Percentiles rank a stretch among this genome's conserved stretches.
phyloP scores from a whole-genome alignment of 2,113 vertebrate species.

The Rutilus rutilus region DNA sequence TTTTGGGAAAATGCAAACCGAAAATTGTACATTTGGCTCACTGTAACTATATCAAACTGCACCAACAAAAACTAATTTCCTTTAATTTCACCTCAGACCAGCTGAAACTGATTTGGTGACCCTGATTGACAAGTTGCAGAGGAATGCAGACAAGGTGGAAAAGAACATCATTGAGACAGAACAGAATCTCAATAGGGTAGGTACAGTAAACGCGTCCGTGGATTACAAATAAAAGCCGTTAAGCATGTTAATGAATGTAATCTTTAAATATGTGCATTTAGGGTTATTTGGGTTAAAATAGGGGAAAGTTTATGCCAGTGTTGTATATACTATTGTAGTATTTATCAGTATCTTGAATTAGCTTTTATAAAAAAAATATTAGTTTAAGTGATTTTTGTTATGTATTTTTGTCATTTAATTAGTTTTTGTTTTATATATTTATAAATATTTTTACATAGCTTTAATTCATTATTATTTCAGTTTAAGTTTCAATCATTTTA shows the following conservation, averaged over 20 bases:
- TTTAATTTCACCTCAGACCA: conserved; percentile 67
- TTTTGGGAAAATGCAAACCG: neutral
- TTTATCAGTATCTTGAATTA: neutral
- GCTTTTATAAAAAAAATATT: neutral
- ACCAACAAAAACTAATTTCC: neutral
- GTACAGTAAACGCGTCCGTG: neutral
- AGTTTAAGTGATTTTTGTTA: neutral
- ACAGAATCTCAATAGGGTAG: conserved; percentile 88
- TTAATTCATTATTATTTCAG: too few relatives aligned
- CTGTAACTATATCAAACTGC: neutral
- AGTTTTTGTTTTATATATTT: too few relatives aligned
- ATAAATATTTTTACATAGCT: too few relatives aligned
- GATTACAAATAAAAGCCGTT: neutral
- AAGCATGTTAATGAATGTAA: neutral
- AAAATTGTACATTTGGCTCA: neutral
- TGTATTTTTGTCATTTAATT: too few relatives aligned
- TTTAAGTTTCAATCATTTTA: too few relatives aligned
- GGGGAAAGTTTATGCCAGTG: neutral
- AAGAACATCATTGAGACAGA: conserved; percentile 91
- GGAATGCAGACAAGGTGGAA: conserved; percentile 95
- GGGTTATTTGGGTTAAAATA: neutral
- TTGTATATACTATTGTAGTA: neutral
- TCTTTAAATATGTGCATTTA: neutral
- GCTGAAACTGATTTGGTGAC: conserved; percentile 79
- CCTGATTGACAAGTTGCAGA: conserved; percentile 93